Evolutionary conservation across 2,888 invertebrate species (phyloP).

Genomic region (Mactromeris polynyma): DNA sequence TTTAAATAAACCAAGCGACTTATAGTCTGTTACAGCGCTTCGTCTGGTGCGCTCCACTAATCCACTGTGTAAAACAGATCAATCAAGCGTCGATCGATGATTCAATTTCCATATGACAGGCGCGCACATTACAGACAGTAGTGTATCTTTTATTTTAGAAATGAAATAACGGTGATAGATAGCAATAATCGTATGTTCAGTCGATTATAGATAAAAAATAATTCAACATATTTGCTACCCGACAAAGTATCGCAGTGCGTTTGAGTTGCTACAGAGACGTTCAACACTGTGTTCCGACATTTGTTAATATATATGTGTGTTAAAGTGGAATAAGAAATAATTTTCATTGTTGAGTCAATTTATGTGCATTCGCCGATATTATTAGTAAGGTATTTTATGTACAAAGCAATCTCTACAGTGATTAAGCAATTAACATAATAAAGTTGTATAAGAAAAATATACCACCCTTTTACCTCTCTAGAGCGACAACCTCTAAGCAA

Average conservation of each 20-base stretch:
- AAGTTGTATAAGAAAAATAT: too few species aligned
- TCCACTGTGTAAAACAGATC: neutral
- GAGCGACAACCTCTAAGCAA: too few species aligned
- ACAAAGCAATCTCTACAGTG: too few species aligned
- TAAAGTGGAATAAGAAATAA: too few species aligned
- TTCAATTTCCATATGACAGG: neutral
- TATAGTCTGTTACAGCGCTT: too few species aligned
- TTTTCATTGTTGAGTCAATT: too few species aligned
- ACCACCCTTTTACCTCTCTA: too few species aligned
- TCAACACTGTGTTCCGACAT: neutral
- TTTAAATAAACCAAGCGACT: too few species aligned
- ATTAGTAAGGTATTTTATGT: too few species aligned
- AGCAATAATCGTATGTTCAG: neutral
- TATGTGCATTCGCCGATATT: too few species aligned
- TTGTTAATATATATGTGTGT: too few species aligned
- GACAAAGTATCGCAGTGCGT: neutral
- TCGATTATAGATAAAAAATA: neutral
- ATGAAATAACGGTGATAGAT: neutral
- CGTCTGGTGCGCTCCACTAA: neutral
- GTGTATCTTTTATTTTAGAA: neutral
- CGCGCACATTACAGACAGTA: neutral
- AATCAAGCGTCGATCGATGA: neutral
- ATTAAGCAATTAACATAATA: too few species aligned
- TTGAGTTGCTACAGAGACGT: neutral
- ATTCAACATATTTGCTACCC: neutral